Evolutionary conservation across 2,888 invertebrate genomes (phyloP).

Genomic region (Drosophila lacicola): DNA sequence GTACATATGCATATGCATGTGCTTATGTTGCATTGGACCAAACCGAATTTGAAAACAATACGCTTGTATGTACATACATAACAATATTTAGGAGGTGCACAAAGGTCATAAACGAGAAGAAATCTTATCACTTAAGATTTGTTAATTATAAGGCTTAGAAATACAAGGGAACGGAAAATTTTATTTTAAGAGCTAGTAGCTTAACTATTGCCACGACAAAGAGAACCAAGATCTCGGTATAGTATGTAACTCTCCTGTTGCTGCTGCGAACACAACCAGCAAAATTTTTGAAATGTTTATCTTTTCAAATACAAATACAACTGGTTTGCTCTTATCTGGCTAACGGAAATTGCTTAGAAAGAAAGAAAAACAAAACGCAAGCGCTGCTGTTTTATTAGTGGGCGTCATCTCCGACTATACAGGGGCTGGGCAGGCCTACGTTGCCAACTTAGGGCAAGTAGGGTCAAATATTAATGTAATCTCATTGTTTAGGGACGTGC

Average conservation of each 20-base stretch:
- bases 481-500: neutral
- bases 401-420: constrained; percentile 29
- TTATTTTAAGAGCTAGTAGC: neutral
- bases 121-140: too few species aligned
- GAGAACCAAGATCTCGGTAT: too few species aligned
- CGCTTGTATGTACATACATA: neutral
- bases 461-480: constrained; percentile 5
- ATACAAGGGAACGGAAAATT: too few species aligned
- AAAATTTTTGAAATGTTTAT: constrained; percentile 24
- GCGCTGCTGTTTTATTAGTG: constrained; percentile 22
- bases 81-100: constrained; percentile 4
- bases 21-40: neutral
- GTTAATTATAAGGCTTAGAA: too few species aligned
- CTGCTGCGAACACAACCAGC: neutral
- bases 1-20: neutral
- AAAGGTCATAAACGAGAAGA: constrained; percentile 7
- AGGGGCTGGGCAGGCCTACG: constrained; percentile 5
- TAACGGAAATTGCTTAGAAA: constrained; percentile 43
- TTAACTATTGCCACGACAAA: neutral
- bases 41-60: too few species aligned
- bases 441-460: neutral
- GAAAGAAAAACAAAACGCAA: constrained; percentile 16
- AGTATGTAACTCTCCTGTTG: neutral
- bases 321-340: constrained; percentile 31
- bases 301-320: constrained; percentile 14